A percentile compares a stretch with the other conserved stretches of the same genome.
These are phyloP conservation scores for Anoplophora glabripennis DNA, from an alignment of 1,140 invertebrate species.

Conservation along the genomic window DNA sequence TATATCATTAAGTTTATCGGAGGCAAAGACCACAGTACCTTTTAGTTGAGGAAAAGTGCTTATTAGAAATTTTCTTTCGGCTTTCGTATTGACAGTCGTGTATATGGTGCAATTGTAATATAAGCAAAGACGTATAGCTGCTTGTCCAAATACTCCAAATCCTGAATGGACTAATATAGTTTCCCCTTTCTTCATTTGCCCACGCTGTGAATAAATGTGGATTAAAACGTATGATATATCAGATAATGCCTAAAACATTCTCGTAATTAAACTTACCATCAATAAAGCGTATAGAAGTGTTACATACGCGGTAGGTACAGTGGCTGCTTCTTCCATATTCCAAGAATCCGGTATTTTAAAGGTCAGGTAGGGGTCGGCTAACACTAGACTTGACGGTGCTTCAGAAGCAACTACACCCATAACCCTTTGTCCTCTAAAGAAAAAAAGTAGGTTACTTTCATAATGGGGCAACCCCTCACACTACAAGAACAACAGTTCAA, in stretches of 20 bases:
- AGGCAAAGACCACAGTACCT: too few relatives aligned
- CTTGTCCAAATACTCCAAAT: constrained; percentile 83
- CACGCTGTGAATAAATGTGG: constrained; percentile 17
- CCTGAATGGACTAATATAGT: constrained; percentile 72
- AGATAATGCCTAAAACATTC: too few relatives aligned
- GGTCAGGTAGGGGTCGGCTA: constrained; percentile 67
- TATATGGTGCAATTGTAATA: constrained; percentile 67
- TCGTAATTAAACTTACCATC: constrained; percentile 28
- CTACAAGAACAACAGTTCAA: too few relatives aligned
- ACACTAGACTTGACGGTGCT: constrained; percentile 59
- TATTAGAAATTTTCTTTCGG: constrained; percentile 75
- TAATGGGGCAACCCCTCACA: too few relatives aligned
- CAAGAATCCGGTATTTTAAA: constrained; percentile 72
- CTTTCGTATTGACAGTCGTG: constrained; percentile 70
- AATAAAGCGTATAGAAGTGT: constrained; percentile 82
- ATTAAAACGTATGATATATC: too few relatives aligned
- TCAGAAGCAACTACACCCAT: constrained; percentile 65
- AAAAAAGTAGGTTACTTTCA: too few relatives aligned
- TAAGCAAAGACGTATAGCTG: constrained; percentile 77
- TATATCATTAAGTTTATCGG: too few relatives aligned
- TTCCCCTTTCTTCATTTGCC: constrained; percentile 22
- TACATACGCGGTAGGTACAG: constrained; percentile 81
- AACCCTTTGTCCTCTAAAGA: constrained; percentile 60
- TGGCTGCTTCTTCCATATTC: constrained; percentile 82
- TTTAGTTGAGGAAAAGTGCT: constrained; percentile 56